A percentile compares a stretch with the other conserved stretches of the same genome.
phyloP scores from a whole-genome alignment of 2,113 vertebrate genomes.

The Apodemus sylvaticus region DNA sequence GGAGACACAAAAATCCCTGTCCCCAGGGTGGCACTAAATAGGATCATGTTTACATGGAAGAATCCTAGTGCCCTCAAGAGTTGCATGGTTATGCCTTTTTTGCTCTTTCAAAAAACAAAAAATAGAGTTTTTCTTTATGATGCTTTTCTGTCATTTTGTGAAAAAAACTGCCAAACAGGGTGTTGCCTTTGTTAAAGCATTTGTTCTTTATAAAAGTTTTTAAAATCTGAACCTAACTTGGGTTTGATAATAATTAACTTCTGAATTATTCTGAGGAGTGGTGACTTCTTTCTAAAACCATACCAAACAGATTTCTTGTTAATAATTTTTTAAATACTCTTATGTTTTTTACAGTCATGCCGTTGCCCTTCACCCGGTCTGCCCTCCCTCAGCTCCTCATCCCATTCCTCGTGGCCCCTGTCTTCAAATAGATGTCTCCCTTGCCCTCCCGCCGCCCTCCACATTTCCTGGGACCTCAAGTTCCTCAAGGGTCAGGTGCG shows the following conservation, averaged over 20 bases:
- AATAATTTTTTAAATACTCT: not conserved
- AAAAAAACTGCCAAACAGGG: not conserved
- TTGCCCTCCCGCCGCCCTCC: no score
- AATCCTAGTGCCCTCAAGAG: constrained; percentile 83
- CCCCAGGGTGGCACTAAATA: constrained; percentile 80
- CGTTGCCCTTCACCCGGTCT: no score
- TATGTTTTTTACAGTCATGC: no score
- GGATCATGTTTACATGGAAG: constrained; percentile 83
- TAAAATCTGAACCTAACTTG: not conserved
- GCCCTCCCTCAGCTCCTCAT: no score
- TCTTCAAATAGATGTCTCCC: no score
- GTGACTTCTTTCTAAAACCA: not conserved
- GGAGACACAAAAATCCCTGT: constrained; percentile 84
- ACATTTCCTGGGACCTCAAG: no score
- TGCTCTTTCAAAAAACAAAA: constrained; percentile 27
- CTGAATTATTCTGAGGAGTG: not conserved
- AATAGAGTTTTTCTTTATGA: not conserved
- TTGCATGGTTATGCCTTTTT: constrained; percentile 49
- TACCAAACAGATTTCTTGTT: not conserved
- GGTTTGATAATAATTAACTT: not conserved
- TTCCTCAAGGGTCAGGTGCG: no score
- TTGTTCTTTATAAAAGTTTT: not conserved
- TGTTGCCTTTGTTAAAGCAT: not conserved
- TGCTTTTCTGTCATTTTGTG: not conserved
- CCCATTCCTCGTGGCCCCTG: no score